phyloP scores from a whole-genome alignment of 2,113 vertebrate species.

The Beaufortia kweichowensis region DNA sequence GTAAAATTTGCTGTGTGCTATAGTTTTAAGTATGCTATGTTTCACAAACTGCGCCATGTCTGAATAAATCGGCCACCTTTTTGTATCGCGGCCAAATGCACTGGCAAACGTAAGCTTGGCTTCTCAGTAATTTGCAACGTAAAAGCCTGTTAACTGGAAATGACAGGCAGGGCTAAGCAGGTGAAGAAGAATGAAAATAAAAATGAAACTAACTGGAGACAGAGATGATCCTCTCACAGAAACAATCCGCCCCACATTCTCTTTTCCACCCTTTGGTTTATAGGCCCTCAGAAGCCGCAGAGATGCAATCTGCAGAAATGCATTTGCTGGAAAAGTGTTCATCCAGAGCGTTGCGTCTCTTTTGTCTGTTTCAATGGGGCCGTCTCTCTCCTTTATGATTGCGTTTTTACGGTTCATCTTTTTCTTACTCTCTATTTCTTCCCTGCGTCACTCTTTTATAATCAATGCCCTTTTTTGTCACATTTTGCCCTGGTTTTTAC shows the following conservation, averaged over 20 bases:
- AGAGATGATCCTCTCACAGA: not conserved
- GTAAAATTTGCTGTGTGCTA: slow-evolving; percentile 8
- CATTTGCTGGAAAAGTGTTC: slow-evolving; percentile 39
- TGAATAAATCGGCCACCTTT: slow-evolving; percentile 22
- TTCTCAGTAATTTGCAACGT: slow-evolving; percentile 42
- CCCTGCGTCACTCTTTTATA: slow-evolving; percentile 35
- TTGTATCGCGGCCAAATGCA: slow-evolving; percentile 31
- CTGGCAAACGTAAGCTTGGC: slow-evolving; percentile 32
- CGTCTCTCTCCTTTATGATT: slow-evolving; percentile 46
- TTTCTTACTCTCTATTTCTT: not conserved
- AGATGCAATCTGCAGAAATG: slow-evolving; percentile 43
- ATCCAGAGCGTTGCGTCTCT: slow-evolving; percentile 20
- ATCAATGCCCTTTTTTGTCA: slow-evolving; percentile 71
- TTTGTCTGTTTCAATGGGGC: slow-evolving; percentile 46
- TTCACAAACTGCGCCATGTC: not conserved
- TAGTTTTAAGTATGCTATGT: not conserved
- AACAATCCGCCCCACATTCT: slow-evolving; percentile 11
- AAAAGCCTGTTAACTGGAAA: slow-evolving; percentile 12
- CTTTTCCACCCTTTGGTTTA: slow-evolving; percentile 34
- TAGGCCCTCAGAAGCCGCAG: slow-evolving; percentile 32
- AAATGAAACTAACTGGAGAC: slow-evolving; percentile 1
- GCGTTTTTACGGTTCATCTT: slow-evolving; percentile 37
- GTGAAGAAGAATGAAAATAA: not conserved
- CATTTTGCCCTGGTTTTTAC: slow-evolving; percentile 68
- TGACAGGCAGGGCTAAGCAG: not conserved